Evolutionary conservation across 1,140 invertebrate genomes (phyloP), one percentile per base, ranked within the genome.

Genomic region (Proales similis): DNA sequence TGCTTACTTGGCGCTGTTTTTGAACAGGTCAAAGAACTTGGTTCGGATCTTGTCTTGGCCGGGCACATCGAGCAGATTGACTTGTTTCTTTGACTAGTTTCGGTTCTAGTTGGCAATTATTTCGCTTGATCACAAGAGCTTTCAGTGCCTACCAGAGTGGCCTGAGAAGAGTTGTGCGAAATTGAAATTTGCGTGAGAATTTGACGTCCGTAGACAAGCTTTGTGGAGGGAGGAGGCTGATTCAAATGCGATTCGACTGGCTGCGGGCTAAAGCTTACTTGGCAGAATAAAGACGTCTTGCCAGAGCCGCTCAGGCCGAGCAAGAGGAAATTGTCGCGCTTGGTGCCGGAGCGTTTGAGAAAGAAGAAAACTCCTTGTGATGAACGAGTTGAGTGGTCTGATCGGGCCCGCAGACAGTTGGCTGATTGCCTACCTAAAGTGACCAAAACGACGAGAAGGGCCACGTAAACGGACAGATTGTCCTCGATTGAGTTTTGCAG

Each of bases 111-210:
- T n/a, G n/a, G n/a, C n/a, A 19, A 7, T 7, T 38, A 2, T 53
- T 4, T 7, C 12, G 22, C 22, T 19, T 17, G 22, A 33, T 14
- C 12, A 33, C 9, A 57, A 14, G 9, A 36, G 14, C 9, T 36
- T 36, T 9, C 33, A 9, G 33, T 9, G 9, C 14, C 14, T 36
- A 9, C 33, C 33, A 36, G 14, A 14, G 33, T 36, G 2, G 36
- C 51, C 9, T 39, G 22, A 12, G 36, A 36, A 29, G 14, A n/a
- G 20, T 57, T 57, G 26, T 36, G 22, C n/a, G 30, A 22, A 27
- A 57, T 57, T 22, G 51, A 57, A 22, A 57, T 57, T 57, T 57
- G 51, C 39, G 33, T 57, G 4, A 57, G 14, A 3, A 39, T 14
- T 42, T 57, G 19, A 27, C 45, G 39, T 22, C 45, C 19, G 6